Conservation (phyloP, 2,888 invertebrate genomes). For the Eudasyphora cyanicolor region DNA sequence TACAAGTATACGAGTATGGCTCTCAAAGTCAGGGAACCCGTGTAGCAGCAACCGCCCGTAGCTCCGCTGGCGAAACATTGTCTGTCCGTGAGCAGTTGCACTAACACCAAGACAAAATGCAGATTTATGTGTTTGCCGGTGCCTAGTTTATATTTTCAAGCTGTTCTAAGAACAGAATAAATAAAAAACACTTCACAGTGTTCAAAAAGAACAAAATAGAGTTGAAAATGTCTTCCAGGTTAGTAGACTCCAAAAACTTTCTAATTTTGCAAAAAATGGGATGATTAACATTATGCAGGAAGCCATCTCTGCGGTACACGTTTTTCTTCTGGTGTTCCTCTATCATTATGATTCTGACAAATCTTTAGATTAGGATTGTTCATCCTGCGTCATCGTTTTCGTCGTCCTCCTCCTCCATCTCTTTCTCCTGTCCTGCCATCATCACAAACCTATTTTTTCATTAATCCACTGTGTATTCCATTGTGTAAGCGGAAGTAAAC, state of each 20-base stretch:
- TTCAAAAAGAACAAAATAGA: too few relatives aligned
- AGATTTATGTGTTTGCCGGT: too few relatives aligned
- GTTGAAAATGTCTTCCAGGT: not conserved
- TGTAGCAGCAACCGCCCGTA: too few relatives aligned
- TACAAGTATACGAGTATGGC: too few relatives aligned
- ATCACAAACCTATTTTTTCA: slow-evolving; percentile 12
- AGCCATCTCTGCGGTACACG: not conserved
- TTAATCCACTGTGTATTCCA: slow-evolving; percentile 21
- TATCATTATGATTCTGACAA: slow-evolving; percentile 11
- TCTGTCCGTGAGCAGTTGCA: too few relatives aligned
- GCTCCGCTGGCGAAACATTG: too few relatives aligned
- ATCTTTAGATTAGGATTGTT: not conserved
- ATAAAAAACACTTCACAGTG: too few relatives aligned
- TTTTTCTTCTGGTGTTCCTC: not conserved
- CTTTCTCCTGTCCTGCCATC: not conserved
- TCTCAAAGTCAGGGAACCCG: too few relatives aligned
- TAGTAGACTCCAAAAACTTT: not conserved
- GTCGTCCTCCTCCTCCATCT: not conserved
- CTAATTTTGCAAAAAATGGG: not conserved
- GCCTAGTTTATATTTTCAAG: too few relatives aligned
- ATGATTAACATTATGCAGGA: slow-evolving; percentile 8
- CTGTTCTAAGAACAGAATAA: too few relatives aligned
- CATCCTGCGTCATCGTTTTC: not conserved
- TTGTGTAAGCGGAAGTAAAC: not conserved
- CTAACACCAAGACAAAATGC: too few relatives aligned